These are phyloP conservation scores for Rhinella marina DNA, from an alignment of 2,797 vertebrate genomes.

Conservation along the genomic window DNA sequence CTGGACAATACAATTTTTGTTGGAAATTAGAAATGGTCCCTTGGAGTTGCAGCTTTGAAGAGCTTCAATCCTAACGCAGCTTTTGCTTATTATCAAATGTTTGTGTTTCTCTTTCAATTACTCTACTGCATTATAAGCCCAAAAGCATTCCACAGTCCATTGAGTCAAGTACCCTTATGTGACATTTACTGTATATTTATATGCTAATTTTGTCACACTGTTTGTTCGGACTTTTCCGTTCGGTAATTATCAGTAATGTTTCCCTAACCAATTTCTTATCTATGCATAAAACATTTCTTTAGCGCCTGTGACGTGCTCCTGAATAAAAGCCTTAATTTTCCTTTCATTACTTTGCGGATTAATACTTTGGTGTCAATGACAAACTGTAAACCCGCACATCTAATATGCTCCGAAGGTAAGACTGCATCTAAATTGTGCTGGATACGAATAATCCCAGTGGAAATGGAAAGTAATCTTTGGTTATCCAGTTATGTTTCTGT, in stretches of 20 bases:
- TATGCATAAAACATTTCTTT: constrained; percentile 34
- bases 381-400: constrained; percentile 37
- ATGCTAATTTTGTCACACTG: constrained; percentile 36
- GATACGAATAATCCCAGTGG: constrained; percentile 49
- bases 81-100: constrained; percentile 43
- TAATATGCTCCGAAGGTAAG: constrained; percentile 38
- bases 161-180: constrained; percentile 45
- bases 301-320: background rate
- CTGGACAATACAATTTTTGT: constrained; percentile 22
- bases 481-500: constrained; percentile 60
- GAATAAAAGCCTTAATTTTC: constrained; percentile 13
- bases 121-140: constrained; percentile 19
- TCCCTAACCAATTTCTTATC: constrained; percentile 38
- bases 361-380: constrained; percentile 45
- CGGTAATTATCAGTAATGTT: constrained; percentile 39
- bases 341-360: constrained; percentile 32
- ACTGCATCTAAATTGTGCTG: constrained; percentile 43
- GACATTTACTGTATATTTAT: constrained; percentile 45
- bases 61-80: background rate
- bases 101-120: constrained; percentile 44
- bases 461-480: constrained; percentile 57
- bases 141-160: constrained; percentile 37
- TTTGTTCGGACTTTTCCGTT: constrained; percentile 33
- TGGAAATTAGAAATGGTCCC: constrained; percentile 36
- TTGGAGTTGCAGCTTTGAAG: constrained; percentile 30